Conservation (phyloP, 1,140 invertebrate genomes). For the Yoshiicerus persimilis region DNA sequence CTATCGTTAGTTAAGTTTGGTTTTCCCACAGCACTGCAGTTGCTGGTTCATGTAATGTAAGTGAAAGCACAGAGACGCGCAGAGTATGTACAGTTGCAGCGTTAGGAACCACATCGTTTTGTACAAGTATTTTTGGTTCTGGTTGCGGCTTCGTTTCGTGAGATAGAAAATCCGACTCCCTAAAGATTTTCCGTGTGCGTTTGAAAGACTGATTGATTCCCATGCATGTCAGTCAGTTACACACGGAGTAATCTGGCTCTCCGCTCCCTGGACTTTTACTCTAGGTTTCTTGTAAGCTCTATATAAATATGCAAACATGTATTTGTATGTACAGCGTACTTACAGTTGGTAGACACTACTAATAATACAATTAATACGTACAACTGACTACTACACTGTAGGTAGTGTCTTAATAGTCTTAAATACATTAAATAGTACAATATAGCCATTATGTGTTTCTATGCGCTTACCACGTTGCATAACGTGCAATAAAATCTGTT, state of each 20-base stretch:
- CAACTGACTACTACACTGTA: too few species aligned
- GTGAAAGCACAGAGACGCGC: not conserved
- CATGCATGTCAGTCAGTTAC: conserved; percentile 34
- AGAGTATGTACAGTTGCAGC: not conserved
- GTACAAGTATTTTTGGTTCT: not conserved
- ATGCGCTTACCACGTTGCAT: too few species aligned
- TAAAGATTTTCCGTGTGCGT: conserved; percentile 20
- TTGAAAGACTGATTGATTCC: conserved; percentile 40
- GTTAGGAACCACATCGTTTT: not conserved
- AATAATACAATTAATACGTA: too few species aligned
- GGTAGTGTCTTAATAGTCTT: too few species aligned
- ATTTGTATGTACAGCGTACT: not conserved
- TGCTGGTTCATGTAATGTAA: not conserved
- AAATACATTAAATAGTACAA: too few species aligned
- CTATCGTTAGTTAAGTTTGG: not conserved
- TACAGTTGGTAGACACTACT: too few species aligned
- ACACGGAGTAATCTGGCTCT: conserved; percentile 16
- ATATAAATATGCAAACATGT: not conserved
- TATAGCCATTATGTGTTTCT: too few species aligned
- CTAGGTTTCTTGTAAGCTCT: not conserved
- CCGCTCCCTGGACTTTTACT: not conserved
- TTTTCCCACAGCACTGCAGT: not conserved
- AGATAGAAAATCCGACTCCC: conserved; percentile 4
- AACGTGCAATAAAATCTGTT: too few species aligned
- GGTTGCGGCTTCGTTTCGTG: conserved; percentile 3